A percentile compares a stretch with the other conserved stretches of the same genome.
phyloP scores from a whole-genome alignment of 2,113 vertebrate genomes.

The Lonchura striata region DNA sequence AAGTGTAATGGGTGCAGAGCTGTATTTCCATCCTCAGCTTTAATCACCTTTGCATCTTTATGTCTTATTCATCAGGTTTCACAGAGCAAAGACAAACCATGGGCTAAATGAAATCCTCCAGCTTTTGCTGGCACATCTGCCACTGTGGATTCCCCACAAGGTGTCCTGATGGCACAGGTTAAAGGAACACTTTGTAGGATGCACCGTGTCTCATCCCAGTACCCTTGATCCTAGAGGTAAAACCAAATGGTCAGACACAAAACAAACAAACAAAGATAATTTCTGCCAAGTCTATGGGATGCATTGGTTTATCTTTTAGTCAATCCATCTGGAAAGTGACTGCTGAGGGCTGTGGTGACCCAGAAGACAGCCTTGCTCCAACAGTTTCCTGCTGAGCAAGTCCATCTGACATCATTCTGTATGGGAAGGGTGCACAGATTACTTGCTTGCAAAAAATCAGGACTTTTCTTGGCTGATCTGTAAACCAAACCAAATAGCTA shows the following conservation, averaged over 20 bases:
- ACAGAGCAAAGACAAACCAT: neutral
- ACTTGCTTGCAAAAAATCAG: neutral
- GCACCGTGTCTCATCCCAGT: fast-evolving
- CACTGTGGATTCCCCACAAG: neutral
- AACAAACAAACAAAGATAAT: neutral
- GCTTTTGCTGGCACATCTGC: neutral
- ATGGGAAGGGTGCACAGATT: neutral
- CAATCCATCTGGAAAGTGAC: neutral
- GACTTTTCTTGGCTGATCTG: neutral
- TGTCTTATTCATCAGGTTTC: neutral
- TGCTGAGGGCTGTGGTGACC: neutral
- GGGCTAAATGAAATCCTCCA: neutral
- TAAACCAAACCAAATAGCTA: neutral
- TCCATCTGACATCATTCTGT: neutral
- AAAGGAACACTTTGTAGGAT: neutral
- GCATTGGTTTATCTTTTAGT: neutral
- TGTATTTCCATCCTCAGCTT: neutral
- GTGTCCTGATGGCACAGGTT: neutral
- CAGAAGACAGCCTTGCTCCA: neutral
- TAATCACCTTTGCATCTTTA: neutral
- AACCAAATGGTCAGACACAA: neutral
- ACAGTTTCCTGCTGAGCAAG: neutral
- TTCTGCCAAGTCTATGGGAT: neutral
- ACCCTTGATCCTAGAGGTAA: neutral
- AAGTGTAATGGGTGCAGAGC: neutral